A percentile compares a stretch with the other conserved stretches of the same genome.
These are phyloP conservation scores for Garra rufa DNA, from an alignment of 2,113 vertebrate species.

Conservation along the genomic window DNA sequence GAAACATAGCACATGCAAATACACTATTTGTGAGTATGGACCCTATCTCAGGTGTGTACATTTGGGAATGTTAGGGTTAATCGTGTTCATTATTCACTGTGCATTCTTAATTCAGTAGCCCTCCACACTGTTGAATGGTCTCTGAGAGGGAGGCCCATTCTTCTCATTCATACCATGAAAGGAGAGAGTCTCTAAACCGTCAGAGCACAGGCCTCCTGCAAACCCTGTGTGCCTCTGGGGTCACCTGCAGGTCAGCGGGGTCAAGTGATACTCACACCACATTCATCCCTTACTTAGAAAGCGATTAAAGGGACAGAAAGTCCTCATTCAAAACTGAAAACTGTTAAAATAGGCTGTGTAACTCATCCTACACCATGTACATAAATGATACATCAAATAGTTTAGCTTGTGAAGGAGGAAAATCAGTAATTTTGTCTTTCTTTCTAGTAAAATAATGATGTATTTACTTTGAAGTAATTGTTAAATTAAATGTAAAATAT, in stretches of 20 bases:
- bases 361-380: not conserved
- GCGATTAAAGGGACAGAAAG: constrained; percentile 9
- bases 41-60: constrained; percentile 29
- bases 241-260: constrained; percentile 66
- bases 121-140: constrained; percentile 45
- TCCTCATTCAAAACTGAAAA: not conserved
- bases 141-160: constrained; percentile 57
- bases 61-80: constrained; percentile 17
- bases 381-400: not conserved
- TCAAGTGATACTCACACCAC: constrained; percentile 75
- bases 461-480: too few species aligned
- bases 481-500: too few species aligned
- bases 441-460: too few species aligned
- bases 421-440: not conserved
- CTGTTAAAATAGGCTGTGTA: not conserved
- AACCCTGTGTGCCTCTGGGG: constrained; percentile 62
- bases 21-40: constrained; percentile 28
- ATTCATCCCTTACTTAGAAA: constrained; percentile 65
- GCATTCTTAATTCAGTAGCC: constrained; percentile 46
- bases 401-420: not conserved
- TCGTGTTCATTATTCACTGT: constrained; percentile 37
- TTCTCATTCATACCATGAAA: constrained; percentile 63
- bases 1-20: not conserved
- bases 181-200: constrained; percentile 60
- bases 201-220: constrained; percentile 50